A percentile compares a stretch with the other conserved stretches of the same genome.
Conservation (phyloP, 92 coral and sea anemone genomes). For the Phenganax stokvisi region DNA sequence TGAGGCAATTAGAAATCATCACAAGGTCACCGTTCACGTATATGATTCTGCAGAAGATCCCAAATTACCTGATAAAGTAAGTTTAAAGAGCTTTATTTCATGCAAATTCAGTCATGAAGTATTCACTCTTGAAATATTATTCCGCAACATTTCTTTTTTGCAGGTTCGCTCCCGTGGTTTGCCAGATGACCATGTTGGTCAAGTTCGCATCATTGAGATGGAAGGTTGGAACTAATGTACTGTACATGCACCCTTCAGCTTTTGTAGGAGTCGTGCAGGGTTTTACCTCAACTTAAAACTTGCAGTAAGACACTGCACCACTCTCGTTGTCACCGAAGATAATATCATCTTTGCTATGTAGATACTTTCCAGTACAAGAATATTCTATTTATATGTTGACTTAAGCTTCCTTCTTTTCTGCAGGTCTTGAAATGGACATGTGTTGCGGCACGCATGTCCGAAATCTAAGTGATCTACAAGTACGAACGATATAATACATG, state of each 20-base stretch:
- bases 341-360: not conserved
- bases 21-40: constrained; percentile 82
- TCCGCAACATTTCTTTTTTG: not conserved
- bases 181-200: constrained; percentile 93
- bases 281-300: too few species aligned
- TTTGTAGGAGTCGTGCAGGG: too few species aligned
- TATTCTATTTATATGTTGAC: too few species aligned
- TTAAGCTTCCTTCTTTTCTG: not conserved
- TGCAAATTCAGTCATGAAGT: not conserved
- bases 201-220: constrained; percentile 90
- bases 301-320: too few species aligned
- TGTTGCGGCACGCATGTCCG: constrained; percentile 96
- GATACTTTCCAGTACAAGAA: too few species aligned
- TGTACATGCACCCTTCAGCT: not conserved
- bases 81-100: not conserved
- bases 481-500: not conserved
- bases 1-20: constrained; percentile 68
- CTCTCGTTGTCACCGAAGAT: too few species aligned
- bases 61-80: constrained; percentile 58
- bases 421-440: constrained; percentile 94
- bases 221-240: constrained; percentile 56
- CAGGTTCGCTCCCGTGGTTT: constrained; percentile 93
- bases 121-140: too few species aligned
- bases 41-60: constrained; percentile 67
- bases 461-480: constrained; percentile 90